Base-by-base conservation (phyloP, 2,888 invertebrate genomes). In the Sarcophaga caerulescens region DNA sequence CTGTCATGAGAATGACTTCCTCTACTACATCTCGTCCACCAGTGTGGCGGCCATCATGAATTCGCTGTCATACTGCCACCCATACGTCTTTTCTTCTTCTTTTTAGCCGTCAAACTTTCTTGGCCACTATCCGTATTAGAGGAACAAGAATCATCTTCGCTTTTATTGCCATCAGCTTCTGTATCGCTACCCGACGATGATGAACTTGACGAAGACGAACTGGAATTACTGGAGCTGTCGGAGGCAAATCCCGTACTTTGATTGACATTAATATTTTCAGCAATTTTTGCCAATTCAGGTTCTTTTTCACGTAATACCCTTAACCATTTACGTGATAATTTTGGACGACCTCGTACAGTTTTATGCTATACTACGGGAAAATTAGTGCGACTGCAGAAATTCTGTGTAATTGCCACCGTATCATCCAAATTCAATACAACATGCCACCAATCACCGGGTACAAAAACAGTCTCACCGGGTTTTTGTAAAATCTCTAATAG, bases 401-500 rank as follows among this genome's bases (percentile, higher is more conserved):
- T 99, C 92, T 99, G 99, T 0, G 99, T 99, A 19, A 99, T 97
- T 14, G 99, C 99, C 69, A 99, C 96, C 0, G 99, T 99, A 87
- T 97, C 96, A 91, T 99, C 99, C 86, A 99, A 94, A 93, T 99
- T 99, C 47, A 99, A 94, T 17, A 99, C 99, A 23, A 99, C 99
- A 93, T 99, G 99, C 99, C 99, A 99, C 99, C 99, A 99, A 12
- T 99, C 99, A 21, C 98, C 98, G 12, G 99, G 99, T 79, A 99
- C 98, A 94, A 99, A 99, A 47, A 99, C 98, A 4, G 99, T 99
- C 93, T 99, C 99, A 23, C 99, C 99, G 17, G 99, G 98, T 89
- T 96, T 95, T 93, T 99, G 99, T 6, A 99, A 94, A 89, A 99
- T 97, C 94, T 99, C 99, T 87, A 99, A 95, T 73, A 99, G 99